A percentile compares a stretch with the other conserved stretches of the same genome.
Evolutionary conservation across 2,797 vertebrate species (phyloP).

Genomic region (Zalophus californianus): DNA sequence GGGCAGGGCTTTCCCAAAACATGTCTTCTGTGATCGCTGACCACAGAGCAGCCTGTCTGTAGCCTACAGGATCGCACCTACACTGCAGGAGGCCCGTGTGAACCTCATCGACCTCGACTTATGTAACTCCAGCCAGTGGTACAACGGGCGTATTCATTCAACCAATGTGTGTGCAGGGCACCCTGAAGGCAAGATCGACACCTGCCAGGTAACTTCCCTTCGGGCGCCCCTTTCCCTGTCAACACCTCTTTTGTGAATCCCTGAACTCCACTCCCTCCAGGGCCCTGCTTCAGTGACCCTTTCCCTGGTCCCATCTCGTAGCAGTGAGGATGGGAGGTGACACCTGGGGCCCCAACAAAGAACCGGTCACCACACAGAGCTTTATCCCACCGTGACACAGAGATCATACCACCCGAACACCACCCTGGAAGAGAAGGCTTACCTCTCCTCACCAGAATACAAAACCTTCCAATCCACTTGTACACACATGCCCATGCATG

Average conservation of each 20-base stretch:
- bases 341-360: background rate
- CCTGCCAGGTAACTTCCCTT: constrained; percentile 80
- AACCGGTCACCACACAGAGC: background rate
- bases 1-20: background rate
- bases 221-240: background rate
- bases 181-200: constrained; percentile 78
- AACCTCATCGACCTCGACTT: constrained; percentile 56
- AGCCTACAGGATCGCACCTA: constrained; percentile 60
- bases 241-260: background rate
- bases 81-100: constrained; percentile 76
- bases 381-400: background rate
- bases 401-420: background rate
- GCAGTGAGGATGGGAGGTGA: background rate
- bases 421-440: background rate
- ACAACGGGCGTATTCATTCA: constrained; percentile 70
- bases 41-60: background rate
- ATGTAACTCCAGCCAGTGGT: constrained; percentile 81
- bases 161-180: constrained; percentile 81
- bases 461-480: background rate
- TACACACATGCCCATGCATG: rapidly evolving
- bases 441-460: background rate
- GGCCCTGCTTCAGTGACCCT: background rate
- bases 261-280: background rate
- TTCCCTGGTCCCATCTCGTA: background rate
- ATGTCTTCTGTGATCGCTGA: background rate